These are phyloP conservation scores for Sericinus montela DNA, from an alignment of 2,888 invertebrate genomes.

Conservation along the genomic window DNA sequence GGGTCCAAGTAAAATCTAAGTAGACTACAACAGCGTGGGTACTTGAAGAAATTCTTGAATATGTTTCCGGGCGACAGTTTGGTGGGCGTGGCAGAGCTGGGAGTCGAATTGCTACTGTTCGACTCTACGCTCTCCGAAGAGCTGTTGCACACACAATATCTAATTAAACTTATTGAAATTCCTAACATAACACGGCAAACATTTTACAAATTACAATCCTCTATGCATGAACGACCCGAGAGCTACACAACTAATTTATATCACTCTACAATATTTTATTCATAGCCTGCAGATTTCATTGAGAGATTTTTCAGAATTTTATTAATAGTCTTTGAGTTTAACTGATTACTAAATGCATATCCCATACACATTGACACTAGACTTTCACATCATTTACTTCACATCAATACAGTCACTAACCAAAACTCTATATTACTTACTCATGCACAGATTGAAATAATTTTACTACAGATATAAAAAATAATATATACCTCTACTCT, in stretches of 20 bases:
- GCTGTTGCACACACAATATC: conserved; percentile 38
- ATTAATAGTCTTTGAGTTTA: neutral
- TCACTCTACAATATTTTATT: too few species aligned
- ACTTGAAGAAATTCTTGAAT: conserved; percentile 99
- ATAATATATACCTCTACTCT: too few species aligned
- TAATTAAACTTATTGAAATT: conserved; percentile 5
- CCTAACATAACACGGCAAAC: conserved; percentile 13
- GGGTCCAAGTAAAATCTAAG: conserved; percentile 44
- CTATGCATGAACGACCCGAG: too few species aligned
- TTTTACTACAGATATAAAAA: too few species aligned
- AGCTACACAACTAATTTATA: too few species aligned
- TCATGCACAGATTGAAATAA: neutral
- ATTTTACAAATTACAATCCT: too few species aligned
- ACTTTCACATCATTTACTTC: neutral
- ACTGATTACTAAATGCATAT: neutral
- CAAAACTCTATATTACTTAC: neutral
- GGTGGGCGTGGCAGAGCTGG: conserved; percentile 78
- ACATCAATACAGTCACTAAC: neutral
- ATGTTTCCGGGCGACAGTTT: conserved; percentile 93
- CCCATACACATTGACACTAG: neutral
- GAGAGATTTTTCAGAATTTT: neutral
- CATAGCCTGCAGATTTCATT: neutral
- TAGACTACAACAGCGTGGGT: conserved; percentile 64
- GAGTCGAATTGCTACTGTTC: conserved; percentile 68
- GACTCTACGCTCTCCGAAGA: conserved; percentile 61